Evolutionary conservation across 2,797 vertebrate genomes (phyloP), one percentile per base, ranked within the genome.

Genomic region (Dendrocincla tyrannina): DNA sequence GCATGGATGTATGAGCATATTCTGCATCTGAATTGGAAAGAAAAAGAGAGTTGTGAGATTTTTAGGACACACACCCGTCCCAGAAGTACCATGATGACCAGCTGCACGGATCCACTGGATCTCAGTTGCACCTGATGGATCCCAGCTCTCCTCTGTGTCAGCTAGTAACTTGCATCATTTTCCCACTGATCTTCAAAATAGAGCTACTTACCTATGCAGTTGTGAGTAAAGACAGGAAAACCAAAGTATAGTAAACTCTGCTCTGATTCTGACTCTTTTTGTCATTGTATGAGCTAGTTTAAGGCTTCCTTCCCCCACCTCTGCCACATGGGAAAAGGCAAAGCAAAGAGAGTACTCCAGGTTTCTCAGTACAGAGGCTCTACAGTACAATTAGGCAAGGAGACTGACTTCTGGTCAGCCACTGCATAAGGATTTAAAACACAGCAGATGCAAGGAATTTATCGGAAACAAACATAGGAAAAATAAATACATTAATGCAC

Each of bases 401-500:
- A 82, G 24, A 28, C 42, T 42, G 56, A 62, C 32, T 53, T 37
- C 62, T 63, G 30, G 23, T 52, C 39, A 68, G 50, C 30, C 8
- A 25, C 28, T 37, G 23, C 23, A 16, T 32, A 35, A 82, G 9
- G 19, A 52, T 53, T 84, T 47, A 69, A 86, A 80, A 84, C 11
- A 7, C 7, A 84, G 39, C 37, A 23, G 17, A 5, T 13, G 50
- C 28, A 69, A 76, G 23, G 15, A 76, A 53, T 92, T 66, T 44
- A 28, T 47, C 33, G 62, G 23, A 89, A 80, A 73, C 50, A 81
- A 93, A 92, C 91, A 33, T 1, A 77, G 28, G 63, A n/a, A 94
- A 95, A 91, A 74, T 13, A 85, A 83, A 88, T 60, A 63, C 73
- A 88, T 74, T 80, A 72, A 24, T 25, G 42, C 52, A 83, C 62